Base-by-base conservation (phyloP, 2,797 vertebrate genomes). In the Diplodus sargus region DNA sequence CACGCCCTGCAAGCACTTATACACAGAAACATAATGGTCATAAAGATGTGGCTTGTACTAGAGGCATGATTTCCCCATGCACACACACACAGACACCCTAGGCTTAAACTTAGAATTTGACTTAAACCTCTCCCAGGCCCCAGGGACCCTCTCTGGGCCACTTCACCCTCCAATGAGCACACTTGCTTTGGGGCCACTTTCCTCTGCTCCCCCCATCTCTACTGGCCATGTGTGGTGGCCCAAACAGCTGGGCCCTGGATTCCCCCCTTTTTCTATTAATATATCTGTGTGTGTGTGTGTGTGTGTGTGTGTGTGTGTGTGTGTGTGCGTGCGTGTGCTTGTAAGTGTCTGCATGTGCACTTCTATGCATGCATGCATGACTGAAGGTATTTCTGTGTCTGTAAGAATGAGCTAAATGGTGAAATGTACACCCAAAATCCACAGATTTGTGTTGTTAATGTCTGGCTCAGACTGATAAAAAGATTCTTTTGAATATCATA, bases 131-230 rank as follows among this genome's bases (percentile, higher is more conserved):
- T 84, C 78, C 54, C 20, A 70, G 69, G 68, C 81, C 84, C 75
- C 39, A 5, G 52, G 56, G 74, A 80, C 76, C 74, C 83, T 85
- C 61, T 57, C 65, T 69, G 71, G 69, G 62, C 89, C 71, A 72
- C 86, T 85, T 92, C 84, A 90, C 84, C 82, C 87, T 88, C 70
- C 78, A 84, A 34, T 88, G 73, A 89, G 76, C 85, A 77, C 80
- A 76, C 81, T 88, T 81, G 83, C 91, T 89, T 74, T 76, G 28
- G 83, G 87, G 87, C 78, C 82, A 78, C 79, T 53, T 79, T 56
- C 17, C 75, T 70, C 67, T 49, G 9, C 49, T 23, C 74, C 69
- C 70, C 57, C 66, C 43, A 18, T 71, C 70, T 79, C 76, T 60
- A 56, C 79, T 83, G 84, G 63, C 82, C 80, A 82, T 84, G 84